Evolutionary conservation across 2,113 vertebrate genomes (phyloP).

Genomic region (Melanerpes formicivorus): DNA sequence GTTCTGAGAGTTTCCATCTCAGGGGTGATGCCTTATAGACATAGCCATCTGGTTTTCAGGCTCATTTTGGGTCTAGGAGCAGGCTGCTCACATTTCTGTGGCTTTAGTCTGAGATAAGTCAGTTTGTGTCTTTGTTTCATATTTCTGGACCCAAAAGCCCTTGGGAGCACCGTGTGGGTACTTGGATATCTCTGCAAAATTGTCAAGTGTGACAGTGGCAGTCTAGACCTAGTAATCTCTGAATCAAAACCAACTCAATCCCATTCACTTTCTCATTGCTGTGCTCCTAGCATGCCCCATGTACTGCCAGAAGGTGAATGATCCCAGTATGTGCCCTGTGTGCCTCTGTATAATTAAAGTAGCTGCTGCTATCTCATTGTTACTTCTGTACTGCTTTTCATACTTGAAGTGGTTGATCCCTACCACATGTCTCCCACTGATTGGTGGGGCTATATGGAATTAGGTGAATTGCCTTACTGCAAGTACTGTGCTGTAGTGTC

Average conservation of each 20-base stretch:
- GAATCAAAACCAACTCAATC: neutral
- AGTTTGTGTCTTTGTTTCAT: neutral
- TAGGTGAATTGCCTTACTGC: neutral
- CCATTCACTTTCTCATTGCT: neutral
- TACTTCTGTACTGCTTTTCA: neutral
- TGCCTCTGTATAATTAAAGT: neutral
- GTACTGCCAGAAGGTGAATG: neutral
- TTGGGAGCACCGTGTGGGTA: neutral
- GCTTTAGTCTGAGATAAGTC: neutral
- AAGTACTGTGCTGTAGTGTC: neutral
- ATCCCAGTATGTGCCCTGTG: neutral
- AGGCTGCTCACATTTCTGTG: fast-evolving
- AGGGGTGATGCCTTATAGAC: neutral
- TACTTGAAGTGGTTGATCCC: neutral
- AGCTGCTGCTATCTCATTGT: neutral
- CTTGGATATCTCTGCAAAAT: neutral
- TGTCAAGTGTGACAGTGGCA: neutral
- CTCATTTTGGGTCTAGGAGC: neutral
- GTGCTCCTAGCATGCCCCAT: neutral
- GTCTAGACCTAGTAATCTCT: neutral
- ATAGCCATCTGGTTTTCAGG: neutral
- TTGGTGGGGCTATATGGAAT: neutral
- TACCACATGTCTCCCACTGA: neutral
- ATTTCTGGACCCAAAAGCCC: neutral
- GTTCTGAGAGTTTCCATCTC: neutral